Evolutionary conservation across 2,113 vertebrate species (phyloP).

Genomic region (Thinocorus orbignyianus): DNA sequence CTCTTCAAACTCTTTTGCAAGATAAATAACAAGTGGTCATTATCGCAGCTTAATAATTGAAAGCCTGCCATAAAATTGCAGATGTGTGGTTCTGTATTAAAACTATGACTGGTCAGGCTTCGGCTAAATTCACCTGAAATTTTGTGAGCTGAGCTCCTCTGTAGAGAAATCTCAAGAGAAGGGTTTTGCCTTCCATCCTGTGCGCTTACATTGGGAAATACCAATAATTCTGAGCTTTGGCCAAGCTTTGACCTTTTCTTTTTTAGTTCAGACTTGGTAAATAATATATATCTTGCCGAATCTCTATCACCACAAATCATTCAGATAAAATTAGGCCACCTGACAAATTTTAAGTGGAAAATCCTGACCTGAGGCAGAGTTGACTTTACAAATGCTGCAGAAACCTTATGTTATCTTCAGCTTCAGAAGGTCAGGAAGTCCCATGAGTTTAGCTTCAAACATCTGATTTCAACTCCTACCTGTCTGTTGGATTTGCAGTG

Average conservation of each 20-base stretch:
- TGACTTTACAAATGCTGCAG: background rate
- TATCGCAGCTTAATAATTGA: background rate
- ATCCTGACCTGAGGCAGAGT: background rate
- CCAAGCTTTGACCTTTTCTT: background rate
- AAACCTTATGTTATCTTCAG: fast-evolving
- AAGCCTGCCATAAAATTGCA: background rate
- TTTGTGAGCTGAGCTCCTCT: background rate
- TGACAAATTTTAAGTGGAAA: background rate
- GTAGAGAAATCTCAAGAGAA: background rate
- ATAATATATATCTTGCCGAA: background rate
- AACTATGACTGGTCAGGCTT: background rate
- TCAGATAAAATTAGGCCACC: background rate
- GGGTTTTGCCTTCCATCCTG: background rate
- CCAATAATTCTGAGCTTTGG: background rate
- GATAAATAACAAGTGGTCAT: background rate
- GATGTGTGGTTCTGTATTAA: background rate
- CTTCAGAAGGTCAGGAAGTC: background rate
- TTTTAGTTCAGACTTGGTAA: background rate
- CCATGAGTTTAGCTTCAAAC: fast-evolving
- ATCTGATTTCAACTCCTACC: fast-evolving
- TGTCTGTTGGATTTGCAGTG: fast-evolving
- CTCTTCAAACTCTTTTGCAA: background rate
- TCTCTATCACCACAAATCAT: background rate
- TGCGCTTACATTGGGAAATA: fast-evolving
- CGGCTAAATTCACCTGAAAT: background rate